Base-by-base conservation (phyloP, 2,888 invertebrate genomes). In the Platynereis dumerilii region DNA sequence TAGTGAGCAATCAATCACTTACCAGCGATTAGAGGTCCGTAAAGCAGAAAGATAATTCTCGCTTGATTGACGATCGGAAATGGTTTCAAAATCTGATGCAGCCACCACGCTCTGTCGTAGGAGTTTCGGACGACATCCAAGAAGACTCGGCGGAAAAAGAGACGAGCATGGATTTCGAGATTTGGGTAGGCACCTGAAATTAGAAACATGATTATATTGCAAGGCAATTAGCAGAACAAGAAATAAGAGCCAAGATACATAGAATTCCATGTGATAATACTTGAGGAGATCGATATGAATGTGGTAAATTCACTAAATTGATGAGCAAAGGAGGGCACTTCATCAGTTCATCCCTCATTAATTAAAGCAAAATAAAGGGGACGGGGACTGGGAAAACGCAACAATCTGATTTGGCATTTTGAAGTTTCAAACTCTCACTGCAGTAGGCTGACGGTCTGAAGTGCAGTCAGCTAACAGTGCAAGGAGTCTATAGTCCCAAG, bases 61-160 rank as follows among this genome's bases (percentile, higher is more conserved):
- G 84, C 82, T 64, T 83, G 83, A 54, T 83, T 78, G 17, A 82
- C 81, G 69, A 83, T 75, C 12, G 82, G 82, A 76, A 76, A 80
- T 10, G 79, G 77, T 66, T 80, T 81, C 29, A 84, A 72, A 20
- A 83, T 77, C 28, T 76, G 72, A 22, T 75, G 77, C 42, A 84
- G 68, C 84, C 84, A 84, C 71, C 82, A 81, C 2, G 81, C 80
- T 65, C 74, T 75, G 69, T 82, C 82, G 53, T 73, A 72, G 5
- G 75, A 66, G 24, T 76, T 75, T 29, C 73, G 72, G 69, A 78
- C 77, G 2, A 75, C 74, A 69, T 83, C 79, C 22, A 83, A 65
- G 67, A 82, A 82, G 17, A 83, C 78, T 27, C 80, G 73, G 62
- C 83, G 72, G 58, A 78, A 79, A 71, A 82, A 83, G 59, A 75